Conservation (phyloP, 2,113 vertebrate species). For the Notothenia coriiceps region DNA sequence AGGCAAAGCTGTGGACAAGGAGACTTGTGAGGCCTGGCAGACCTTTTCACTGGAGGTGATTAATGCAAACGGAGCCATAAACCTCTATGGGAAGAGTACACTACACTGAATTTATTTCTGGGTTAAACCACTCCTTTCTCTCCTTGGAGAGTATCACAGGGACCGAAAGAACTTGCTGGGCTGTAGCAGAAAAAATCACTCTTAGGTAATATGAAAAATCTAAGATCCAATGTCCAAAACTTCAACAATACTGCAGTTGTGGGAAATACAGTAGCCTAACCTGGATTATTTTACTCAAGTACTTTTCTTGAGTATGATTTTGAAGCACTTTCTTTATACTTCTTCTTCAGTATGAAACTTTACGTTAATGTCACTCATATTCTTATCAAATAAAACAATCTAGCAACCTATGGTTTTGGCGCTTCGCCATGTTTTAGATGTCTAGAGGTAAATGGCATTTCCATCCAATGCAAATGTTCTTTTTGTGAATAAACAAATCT, state of each 20-base stretch:
- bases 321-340: not conserved
- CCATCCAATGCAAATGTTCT: too few species aligned
- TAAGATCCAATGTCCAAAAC: not conserved
- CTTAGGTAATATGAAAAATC: constrained; percentile 23
- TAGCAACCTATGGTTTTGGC: too few species aligned
- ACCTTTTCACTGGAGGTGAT: constrained; percentile 80
- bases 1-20: constrained; percentile 66
- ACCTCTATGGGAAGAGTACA: constrained; percentile 54
- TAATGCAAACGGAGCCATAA: constrained; percentile 65
- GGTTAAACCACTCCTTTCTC: constrained; percentile 52
- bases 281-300: not conserved
- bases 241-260: not conserved
- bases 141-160: constrained; percentile 59
- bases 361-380: too few species aligned
- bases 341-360: too few species aligned
- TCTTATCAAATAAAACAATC: too few species aligned
- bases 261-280: not conserved
- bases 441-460: not conserved
- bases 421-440: too few species aligned
- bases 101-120: constrained; percentile 66
- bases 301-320: not conserved
- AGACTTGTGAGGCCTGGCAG: constrained; percentile 59
- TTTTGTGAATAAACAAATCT: too few species aligned
- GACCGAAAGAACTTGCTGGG: constrained; percentile 52
- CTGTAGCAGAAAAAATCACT: constrained; percentile 12